phyloP scores from a whole-genome alignment of 2,113 vertebrate genomes.

The Henicopernis longicauda region DNA sequence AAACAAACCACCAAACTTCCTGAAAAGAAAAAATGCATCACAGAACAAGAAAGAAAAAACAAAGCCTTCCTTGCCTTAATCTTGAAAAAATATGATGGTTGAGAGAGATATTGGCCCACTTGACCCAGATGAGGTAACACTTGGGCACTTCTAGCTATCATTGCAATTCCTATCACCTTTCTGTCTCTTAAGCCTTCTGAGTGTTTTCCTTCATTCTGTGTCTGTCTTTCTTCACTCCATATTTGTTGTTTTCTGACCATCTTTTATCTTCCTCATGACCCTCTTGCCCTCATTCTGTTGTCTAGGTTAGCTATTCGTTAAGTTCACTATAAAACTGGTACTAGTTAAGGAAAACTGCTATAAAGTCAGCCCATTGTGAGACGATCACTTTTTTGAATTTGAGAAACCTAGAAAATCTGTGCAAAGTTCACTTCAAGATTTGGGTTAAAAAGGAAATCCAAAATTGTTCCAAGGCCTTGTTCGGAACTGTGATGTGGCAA shows the following conservation, averaged over 20 bases:
- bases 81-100: not conserved
- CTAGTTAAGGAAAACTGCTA: not conserved
- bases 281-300: not conserved
- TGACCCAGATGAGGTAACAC: not conserved
- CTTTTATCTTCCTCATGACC: not conserved
- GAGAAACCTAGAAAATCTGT: not conserved
- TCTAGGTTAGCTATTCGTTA: not conserved
- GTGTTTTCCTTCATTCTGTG: not conserved
- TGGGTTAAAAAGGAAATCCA: not conserved
- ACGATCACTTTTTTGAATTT: not conserved
- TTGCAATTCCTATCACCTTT: not conserved
- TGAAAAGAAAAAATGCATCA: not conserved
- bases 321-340: not conserved
- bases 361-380: not conserved
- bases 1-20: not conserved
- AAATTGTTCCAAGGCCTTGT: not conserved
- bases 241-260: not conserved
- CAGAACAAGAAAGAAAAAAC: not conserved
- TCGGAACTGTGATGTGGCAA: not conserved
- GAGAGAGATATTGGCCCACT: not conserved
- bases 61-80: not conserved
- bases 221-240: not conserved
- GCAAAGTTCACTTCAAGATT: not conserved
- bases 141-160: not conserved
- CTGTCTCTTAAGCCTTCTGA: not conserved